Base-by-base conservation (phyloP, 2,888 invertebrate species). In the Laothoe populi region DNA sequence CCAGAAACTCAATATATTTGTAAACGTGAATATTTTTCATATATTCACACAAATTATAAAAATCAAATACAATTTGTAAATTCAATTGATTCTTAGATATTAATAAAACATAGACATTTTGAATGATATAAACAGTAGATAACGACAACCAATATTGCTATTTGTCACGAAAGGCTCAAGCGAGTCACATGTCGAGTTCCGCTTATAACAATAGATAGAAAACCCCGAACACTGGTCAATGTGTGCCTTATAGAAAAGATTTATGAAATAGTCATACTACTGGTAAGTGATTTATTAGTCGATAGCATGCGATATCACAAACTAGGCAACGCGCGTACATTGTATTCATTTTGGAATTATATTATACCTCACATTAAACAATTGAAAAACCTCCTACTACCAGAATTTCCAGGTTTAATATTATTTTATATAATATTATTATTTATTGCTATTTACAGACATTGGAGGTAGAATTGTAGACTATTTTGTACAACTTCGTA, bases 201-300 rank as follows among this genome's bases (percentile, higher is more conserved):
- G 57, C 35, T 61, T 57, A 26, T 45, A 42, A 38, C 44, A 62
- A 48, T 58, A 31, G 24, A 48, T 48, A 48, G 35, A 23, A 45
- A 44, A 53, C 53, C 16, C 42, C 19, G 16, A 60, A 35, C 40
- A 26, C 26, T 26, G 44, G 44, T 63, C 57, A 60, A 60, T 45
- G 31, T 60, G 42, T 57, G 16, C 48, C 57, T 48, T 53, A 61
- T 48, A 59, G 19, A 60, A 53, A 59, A 63, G 61, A 48, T 64
- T 64, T 65, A 68, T 62, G 59, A 63, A 57, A 63, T 44, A 49
- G 38, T 66, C 57, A 35, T 62, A 46, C 59, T 40, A 26, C 60
- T 53, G 35, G 60, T 58, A 48, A 31, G 59, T 63, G 60, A 65
- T 71, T 64, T 19, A 48, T 64, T 64, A 45, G 49, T 62, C 63